phyloP scores from a whole-genome alignment of 2,797 vertebrate species.

The Acestrorhynchus altus region DNA sequence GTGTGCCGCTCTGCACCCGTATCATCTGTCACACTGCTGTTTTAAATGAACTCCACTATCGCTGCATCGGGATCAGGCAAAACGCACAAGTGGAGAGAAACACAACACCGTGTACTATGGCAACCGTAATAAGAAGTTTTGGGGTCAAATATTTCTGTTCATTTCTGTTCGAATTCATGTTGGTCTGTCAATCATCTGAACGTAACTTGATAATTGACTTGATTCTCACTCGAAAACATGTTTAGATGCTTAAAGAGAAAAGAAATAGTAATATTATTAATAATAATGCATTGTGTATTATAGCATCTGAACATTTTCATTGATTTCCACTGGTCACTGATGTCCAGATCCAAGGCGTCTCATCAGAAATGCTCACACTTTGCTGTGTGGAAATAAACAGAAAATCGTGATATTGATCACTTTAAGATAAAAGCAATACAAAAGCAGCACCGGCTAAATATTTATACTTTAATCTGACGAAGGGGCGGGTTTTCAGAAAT shows the following conservation, averaged over 20 bases:
- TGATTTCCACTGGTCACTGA: too few relatives aligned
- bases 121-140: background rate
- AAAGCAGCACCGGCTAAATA: background rate
- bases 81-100: constrained; percentile 6
- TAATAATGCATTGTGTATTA: too few relatives aligned
- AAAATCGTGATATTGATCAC: too few relatives aligned
- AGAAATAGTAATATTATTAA: too few relatives aligned
- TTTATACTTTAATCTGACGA: background rate
- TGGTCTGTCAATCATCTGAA: background rate
- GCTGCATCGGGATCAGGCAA: background rate
- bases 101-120: background rate
- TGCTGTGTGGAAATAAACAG: too few relatives aligned
- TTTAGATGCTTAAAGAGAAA: too few relatives aligned
- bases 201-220: too few relatives aligned
- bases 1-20: background rate
- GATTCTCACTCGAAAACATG: too few relatives aligned
- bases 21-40: background rate
- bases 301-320: too few relatives aligned
- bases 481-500: background rate
- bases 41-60: constrained; percentile 10
- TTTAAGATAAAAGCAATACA: background rate
- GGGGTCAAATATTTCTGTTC: too few relatives aligned
- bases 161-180: background rate
- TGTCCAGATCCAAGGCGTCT: too few relatives aligned
- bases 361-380: too few relatives aligned